These are phyloP conservation scores for Hypomesus transpacificus DNA, from an alignment of 2,113 vertebrate species.

Conservation along the genomic window DNA sequence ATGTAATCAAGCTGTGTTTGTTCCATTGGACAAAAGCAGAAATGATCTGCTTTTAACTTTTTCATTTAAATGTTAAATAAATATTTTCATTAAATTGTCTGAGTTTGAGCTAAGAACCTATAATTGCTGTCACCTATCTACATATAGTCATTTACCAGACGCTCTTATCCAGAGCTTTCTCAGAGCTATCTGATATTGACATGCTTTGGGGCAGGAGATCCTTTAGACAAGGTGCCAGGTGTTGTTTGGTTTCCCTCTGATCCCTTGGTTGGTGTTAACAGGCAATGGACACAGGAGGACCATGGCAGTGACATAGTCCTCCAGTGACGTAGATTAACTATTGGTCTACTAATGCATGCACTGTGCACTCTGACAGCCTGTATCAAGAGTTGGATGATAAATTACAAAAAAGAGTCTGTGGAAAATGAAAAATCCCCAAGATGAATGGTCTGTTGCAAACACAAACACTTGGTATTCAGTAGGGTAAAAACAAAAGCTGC, in stretches of 20 bases:
- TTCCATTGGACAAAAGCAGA: constrained; percentile 50
- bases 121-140: constrained; percentile 48
- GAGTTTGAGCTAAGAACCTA: constrained; percentile 19
- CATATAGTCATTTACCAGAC: too few relatives aligned
- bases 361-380: constrained; percentile 19
- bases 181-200: too few relatives aligned
- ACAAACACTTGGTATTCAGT: constrained; percentile 57
- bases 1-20: constrained; percentile 52
- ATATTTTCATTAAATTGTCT: not conserved
- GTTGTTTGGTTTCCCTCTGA: constrained; percentile 23
- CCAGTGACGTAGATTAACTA: constrained; percentile 18
- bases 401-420: constrained; percentile 39
- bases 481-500: constrained; percentile 44
- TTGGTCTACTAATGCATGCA: constrained; percentile 30
- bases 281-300: constrained; percentile 29
- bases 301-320: constrained; percentile 1
- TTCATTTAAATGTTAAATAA: constrained; percentile 11
- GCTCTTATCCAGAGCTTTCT: too few relatives aligned
- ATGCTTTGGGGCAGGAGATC: constrained; percentile 21
- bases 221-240: constrained; percentile 7
- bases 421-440: constrained; percentile 23
- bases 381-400: constrained; percentile 50
- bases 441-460: constrained; percentile 52
- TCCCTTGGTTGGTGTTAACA: constrained; percentile 21
- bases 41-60: constrained; percentile 59